Percentiles rank a stretch among this genome's conserved stretches.
Conservation (phyloP, 2,888 invertebrate genomes). For the Cephus pygmeus region DNA sequence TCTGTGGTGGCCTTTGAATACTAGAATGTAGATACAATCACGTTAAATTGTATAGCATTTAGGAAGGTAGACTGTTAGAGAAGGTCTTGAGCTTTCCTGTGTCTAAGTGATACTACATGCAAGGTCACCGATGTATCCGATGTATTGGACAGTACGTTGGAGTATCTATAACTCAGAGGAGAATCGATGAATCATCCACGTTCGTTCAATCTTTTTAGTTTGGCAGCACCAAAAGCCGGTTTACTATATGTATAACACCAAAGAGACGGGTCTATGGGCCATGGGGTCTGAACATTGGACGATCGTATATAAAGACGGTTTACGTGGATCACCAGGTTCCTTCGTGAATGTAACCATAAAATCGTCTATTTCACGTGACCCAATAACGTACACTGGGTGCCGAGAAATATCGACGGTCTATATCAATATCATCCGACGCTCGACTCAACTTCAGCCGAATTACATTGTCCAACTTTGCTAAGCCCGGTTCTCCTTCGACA, state of each 20-base stretch:
- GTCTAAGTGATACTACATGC: too few relatives aligned
- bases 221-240: conserved; percentile 17
- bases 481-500: not conserved
- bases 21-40: not conserved
- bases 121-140: too few relatives aligned
- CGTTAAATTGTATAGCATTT: not conserved
- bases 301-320: conserved; percentile 3
- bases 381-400: not conserved
- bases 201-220: conserved; percentile 21
- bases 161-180: conserved; percentile 3
- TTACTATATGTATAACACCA: conserved; percentile 7
- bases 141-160: too few relatives aligned
- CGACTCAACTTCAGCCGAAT: not conserved
- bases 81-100: too few relatives aligned
- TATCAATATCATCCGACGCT: not conserved
- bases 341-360: not conserved
- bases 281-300: not conserved
- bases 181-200: conserved; percentile 24
- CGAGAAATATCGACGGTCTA: not conserved
- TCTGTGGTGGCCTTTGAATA: not conserved
- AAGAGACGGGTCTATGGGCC: not conserved
- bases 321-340: conserved; percentile 11
- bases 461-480: not conserved
- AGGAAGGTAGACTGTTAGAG: not conserved
- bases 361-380: not conserved